Evolutionary conservation across 1,140 invertebrate species (phyloP).

Genomic region (Pogonomyrmex californicus): DNA sequence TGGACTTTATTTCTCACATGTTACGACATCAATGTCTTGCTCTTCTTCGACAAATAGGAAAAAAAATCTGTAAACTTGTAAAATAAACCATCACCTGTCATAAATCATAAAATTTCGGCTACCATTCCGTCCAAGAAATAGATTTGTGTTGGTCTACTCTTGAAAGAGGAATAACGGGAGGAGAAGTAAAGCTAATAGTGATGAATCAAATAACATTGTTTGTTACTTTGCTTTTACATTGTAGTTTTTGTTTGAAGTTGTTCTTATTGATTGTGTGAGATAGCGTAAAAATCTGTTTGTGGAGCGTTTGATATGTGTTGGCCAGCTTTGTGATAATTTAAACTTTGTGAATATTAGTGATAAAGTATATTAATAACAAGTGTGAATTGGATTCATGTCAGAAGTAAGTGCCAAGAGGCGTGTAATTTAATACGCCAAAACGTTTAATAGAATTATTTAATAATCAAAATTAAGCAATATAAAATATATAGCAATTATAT

Average conservation of each 20-base stretch:
- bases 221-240: background rate
- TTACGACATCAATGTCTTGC: background rate
- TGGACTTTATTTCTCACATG: background rate
- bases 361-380: background rate
- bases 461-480: background rate
- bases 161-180: background rate
- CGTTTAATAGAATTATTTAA: background rate
- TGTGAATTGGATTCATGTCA: constrained; percentile 28
- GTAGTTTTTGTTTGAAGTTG: background rate
- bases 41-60: background rate
- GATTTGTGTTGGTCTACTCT: background rate
- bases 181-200: background rate
- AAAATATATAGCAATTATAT: background rate
- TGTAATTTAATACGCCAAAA: background rate
- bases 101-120: background rate
- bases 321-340: background rate
- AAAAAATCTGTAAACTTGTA: background rate
- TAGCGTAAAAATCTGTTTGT: background rate
- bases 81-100: background rate
- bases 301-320: background rate
- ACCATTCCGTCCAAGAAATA: background rate
- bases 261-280: background rate
- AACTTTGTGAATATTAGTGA: background rate
- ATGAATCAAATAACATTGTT: background rate
- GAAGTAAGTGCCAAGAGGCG: background rate